Evolutionary conservation across 2,888 invertebrate genomes (phyloP), one percentile per base, ranked within the genome.

Genomic region (Silvanus unidentatus): DNA sequence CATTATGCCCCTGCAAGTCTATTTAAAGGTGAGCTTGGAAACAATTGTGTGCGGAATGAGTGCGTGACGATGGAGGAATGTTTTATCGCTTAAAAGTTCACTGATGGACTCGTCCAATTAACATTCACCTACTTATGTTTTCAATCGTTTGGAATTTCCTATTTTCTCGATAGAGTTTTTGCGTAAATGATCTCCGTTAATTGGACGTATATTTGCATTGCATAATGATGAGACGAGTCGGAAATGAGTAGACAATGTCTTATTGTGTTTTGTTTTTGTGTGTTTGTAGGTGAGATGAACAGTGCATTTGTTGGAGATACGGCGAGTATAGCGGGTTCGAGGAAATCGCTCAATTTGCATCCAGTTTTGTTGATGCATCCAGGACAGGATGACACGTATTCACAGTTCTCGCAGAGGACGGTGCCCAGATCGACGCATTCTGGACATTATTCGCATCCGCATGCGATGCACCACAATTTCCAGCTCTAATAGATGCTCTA

Each of bases 251-350:
- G n/a, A n/a, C n/a, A n/a, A n/a, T n/a, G n/a, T n/a, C n/a, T n/a
- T n/a, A n/a, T n/a, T n/a, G n/a, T n/a, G n/a, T n/a, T n/a, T n/a
- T 32, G 5, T 40, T 39, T 38, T 48, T 34, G 32, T 48, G 44
- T 47, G 37, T 43, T 71, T 76, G 45, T 73, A 91, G 92, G 91
- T 52, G 91, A 92, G 75, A 86, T 91, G 55, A 92, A 92, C 74
- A 84, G 87, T 60, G 91, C 86, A 5, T 92, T 88, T 70, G 82
- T 92, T 48, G 88, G 86, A 10, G 93, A 93, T 68, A 86, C 84
- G 16, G 86, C 87, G 53, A 91, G 90, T 54, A 80, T 91, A 41
- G 85, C 88, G 8, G 80, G 80, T 3, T 92, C 91, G 1, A 76
- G 92, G 43, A 92, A 92, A 69, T 90, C 91, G 0, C 75, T 92